These are phyloP conservation scores for Enteromius paludinosus DNA, from an alignment of 2,797 vertebrate species.

Conservation along the genomic window DNA sequence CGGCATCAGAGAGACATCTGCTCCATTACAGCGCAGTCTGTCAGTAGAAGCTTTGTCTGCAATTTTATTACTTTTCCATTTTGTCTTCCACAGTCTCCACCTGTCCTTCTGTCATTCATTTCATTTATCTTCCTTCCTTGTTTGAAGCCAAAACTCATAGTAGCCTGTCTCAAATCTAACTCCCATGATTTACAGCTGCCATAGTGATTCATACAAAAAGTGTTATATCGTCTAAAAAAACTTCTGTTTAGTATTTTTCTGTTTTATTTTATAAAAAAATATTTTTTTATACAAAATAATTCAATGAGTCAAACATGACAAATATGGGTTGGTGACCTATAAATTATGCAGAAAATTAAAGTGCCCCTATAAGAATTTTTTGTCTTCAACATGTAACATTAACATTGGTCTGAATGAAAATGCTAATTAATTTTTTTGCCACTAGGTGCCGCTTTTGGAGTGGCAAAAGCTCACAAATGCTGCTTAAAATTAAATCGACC, in stretches of 20 bases:
- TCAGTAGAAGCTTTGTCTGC: slow-evolving; percentile 39
- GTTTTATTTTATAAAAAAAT: neutral
- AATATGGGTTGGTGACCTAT: neutral
- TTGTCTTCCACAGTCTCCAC: slow-evolving; percentile 53
- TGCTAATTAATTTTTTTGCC: too few relatives aligned
- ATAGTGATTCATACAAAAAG: slow-evolving; percentile 6
- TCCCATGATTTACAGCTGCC: slow-evolving; percentile 33
- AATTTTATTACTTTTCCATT: slow-evolving; percentile 58
- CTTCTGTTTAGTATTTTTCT: neutral
- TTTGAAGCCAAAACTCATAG: slow-evolving; percentile 38
- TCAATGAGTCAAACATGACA: neutral
- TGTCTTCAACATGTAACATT: too few relatives aligned
- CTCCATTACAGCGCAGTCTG: slow-evolving; percentile 63
- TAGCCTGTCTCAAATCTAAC: slow-evolving; percentile 22
- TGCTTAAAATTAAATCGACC: too few relatives aligned
- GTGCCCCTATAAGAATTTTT: too few relatives aligned
- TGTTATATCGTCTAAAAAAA: slow-evolving; percentile 12
- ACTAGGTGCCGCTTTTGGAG: too few relatives aligned
- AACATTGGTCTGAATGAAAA: too few relatives aligned
- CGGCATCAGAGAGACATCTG: slow-evolving; percentile 66
- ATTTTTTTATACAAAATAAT: neutral
- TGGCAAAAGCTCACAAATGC: too few relatives aligned
- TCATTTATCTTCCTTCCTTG: slow-evolving; percentile 39
- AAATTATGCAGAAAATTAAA: neutral
- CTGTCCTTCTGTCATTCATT: slow-evolving; percentile 54